Conservation (phyloP, 2,888 invertebrate genomes). For the Brachypalpus laphriformis region DNA sequence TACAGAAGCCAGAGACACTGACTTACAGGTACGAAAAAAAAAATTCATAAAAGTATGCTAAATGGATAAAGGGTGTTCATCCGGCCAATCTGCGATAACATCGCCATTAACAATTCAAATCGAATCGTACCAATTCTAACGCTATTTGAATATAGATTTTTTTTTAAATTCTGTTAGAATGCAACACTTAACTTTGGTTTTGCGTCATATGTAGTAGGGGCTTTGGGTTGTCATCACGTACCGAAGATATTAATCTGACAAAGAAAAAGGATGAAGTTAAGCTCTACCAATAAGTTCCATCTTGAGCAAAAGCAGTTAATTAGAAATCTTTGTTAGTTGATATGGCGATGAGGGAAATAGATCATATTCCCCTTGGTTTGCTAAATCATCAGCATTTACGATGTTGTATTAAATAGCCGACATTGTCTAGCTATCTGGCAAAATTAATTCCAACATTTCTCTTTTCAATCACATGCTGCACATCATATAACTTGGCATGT, state of each 20-base stretch:
- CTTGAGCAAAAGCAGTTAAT: neutral
- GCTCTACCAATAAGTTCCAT: neutral
- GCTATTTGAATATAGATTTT: slow-evolving; percentile 26
- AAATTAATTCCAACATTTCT: too few relatives aligned
- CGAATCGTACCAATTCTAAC: slow-evolving; percentile 33
- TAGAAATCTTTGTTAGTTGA: neutral
- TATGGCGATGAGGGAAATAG: too few relatives aligned
- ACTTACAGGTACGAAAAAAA: neutral
- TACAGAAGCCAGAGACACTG: neutral
- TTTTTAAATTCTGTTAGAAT: neutral
- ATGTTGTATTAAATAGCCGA: neutral
- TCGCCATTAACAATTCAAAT: slow-evolving; percentile 44
- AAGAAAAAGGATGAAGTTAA: neutral
- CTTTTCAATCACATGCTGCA: too few relatives aligned
- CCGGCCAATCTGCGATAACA: slow-evolving; percentile 16
- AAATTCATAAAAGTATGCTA: slow-evolving; percentile 1
- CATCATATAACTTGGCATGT: too few relatives aligned
- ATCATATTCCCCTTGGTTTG: too few relatives aligned
- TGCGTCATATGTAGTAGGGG: neutral
- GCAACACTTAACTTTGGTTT: neutral
- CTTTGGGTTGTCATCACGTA: neutral
- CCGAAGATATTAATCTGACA: neutral
- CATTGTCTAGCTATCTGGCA: neutral
- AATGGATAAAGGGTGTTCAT: slow-evolving; percentile 11
- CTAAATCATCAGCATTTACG: too few relatives aligned